Evolutionary conservation across 2,888 invertebrate species (phyloP).

Genomic region (Ditula angustiorana): DNA sequence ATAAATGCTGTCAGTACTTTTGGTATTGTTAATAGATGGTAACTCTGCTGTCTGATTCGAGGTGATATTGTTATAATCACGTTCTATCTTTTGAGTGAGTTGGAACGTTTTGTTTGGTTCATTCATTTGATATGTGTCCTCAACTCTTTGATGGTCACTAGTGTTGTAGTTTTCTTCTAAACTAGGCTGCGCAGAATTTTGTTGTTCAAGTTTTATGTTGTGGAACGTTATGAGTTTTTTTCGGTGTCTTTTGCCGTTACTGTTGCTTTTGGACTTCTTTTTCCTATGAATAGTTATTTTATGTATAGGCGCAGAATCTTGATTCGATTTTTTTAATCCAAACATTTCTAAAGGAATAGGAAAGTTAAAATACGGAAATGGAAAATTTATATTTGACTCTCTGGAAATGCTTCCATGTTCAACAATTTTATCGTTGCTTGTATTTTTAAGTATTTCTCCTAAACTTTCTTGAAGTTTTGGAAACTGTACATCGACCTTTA

Average conservation of each 20-base stretch:
- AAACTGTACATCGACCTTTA: slow-evolving; percentile 74
- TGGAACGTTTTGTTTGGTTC: slow-evolving; percentile 44
- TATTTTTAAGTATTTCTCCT: slow-evolving; percentile 49
- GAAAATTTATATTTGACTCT: slow-evolving; percentile 62
- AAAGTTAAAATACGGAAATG: slow-evolving; percentile 65
- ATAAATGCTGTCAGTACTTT: slow-evolving; percentile 57
- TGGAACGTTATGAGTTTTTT: slow-evolving; percentile 70
- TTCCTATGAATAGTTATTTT: slow-evolving; percentile 75
- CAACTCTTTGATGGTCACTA: slow-evolving; percentile 44
- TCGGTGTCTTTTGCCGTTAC: slow-evolving; percentile 67
- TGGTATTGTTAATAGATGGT: slow-evolving; percentile 50
- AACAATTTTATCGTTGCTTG: slow-evolving; percentile 46
- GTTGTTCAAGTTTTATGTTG: slow-evolving; percentile 62
- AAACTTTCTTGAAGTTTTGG: slow-evolving; percentile 60
- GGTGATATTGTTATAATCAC: slow-evolving; percentile 42
- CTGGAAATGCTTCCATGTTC: slow-evolving; percentile 56
- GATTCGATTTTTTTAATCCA: slow-evolving; percentile 58
- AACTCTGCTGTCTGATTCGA: slow-evolving; percentile 48
- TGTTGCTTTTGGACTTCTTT: slow-evolving; percentile 65
- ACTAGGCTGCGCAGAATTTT: slow-evolving; percentile 50
- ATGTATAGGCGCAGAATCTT: slow-evolving; percentile 58
- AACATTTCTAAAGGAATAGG: slow-evolving; percentile 66
- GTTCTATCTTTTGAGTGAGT: slow-evolving; percentile 35
- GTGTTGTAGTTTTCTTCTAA: slow-evolving; percentile 48
- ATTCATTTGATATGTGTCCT: slow-evolving; percentile 42